Conservation (phyloP, 2,888 invertebrate genomes). For the Polyommatus icarus region DNA sequence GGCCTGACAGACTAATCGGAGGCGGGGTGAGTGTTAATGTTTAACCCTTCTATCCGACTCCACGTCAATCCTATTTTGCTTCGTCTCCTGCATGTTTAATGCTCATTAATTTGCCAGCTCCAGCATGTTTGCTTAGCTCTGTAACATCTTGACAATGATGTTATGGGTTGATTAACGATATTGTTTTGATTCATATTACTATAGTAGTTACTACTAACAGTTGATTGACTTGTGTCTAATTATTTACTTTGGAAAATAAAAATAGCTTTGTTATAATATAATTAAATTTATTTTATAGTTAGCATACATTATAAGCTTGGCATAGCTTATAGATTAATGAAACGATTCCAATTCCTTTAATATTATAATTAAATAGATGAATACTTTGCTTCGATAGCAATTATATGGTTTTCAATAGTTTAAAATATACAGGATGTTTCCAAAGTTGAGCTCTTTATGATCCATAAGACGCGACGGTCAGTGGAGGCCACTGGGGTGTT, state of each 20-base stretch:
- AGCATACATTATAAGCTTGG: too few relatives aligned
- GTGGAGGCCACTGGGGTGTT: slow-evolving; percentile 24
- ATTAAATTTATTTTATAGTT: too few relatives aligned
- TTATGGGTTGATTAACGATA: slow-evolving; percentile 12
- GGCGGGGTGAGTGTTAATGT: slow-evolving; percentile 73
- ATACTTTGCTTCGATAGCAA: background rate
- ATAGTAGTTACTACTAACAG: background rate
- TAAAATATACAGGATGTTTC: background rate
- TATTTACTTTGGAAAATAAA: too few relatives aligned
- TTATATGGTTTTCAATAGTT: background rate
- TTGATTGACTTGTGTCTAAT: too few relatives aligned
- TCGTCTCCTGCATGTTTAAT: slow-evolving; percentile 69
- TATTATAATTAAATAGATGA: background rate
- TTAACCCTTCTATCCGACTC: slow-evolving; percentile 73
- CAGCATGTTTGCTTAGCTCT: slow-evolving; percentile 46
- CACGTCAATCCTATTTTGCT: slow-evolving; percentile 64
- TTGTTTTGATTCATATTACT: slow-evolving; percentile 1
- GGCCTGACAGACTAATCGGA: slow-evolving; percentile 75
- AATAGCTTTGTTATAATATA: too few relatives aligned
- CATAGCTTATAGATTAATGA: too few relatives aligned
- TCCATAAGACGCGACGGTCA: background rate
- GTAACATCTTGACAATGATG: slow-evolving; percentile 36
- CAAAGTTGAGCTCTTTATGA: slow-evolving; percentile 16
- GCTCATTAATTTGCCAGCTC: slow-evolving; percentile 73
- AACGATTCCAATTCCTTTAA: too few relatives aligned